Evolutionary conservation across 1,140 invertebrate genomes (phyloP).

Genomic region (Linepithema humile): DNA sequence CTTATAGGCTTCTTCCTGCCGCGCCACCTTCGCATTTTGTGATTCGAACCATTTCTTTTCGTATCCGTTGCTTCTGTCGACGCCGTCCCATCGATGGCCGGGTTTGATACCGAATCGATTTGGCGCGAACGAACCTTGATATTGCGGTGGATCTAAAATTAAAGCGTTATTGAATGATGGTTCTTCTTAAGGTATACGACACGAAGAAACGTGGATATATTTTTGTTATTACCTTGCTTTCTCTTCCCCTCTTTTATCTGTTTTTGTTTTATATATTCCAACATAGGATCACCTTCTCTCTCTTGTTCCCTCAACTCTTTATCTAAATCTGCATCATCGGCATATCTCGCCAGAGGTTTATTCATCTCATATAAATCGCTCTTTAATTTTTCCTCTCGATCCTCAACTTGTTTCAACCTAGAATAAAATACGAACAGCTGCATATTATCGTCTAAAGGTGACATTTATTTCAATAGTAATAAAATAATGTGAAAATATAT

Average conservation of each 20-base stretch:
- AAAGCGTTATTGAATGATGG: background rate
- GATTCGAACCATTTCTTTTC: slow-evolving; percentile 95
- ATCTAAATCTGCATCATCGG: slow-evolving; percentile 95
- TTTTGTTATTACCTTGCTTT: slow-evolving; percentile 74
- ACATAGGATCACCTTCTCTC: slow-evolving; percentile 96
- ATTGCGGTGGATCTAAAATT: slow-evolving; percentile 86
- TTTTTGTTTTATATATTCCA: slow-evolving; percentile 91
- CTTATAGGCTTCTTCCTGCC: slow-evolving; percentile 95
- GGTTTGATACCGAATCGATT: slow-evolving; percentile 97
- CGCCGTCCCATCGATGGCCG: slow-evolving; percentile 99
- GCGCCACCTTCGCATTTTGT: slow-evolving; percentile 90
- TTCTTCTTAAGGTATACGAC: slow-evolving; percentile 69
- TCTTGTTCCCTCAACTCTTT: slow-evolving; percentile 89
- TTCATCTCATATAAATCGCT: slow-evolving; percentile 92
- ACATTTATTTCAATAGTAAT: too few species aligned
- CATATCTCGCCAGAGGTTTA: slow-evolving; percentile 96
- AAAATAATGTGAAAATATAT: too few species aligned
- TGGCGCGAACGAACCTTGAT: slow-evolving; percentile 92
- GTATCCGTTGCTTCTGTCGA: slow-evolving; percentile 98
- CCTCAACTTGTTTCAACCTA: slow-evolving; percentile 92
- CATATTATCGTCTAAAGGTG: background rate
- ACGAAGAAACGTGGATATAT: background rate
- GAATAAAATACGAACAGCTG: slow-evolving; percentile 61
- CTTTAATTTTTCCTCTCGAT: slow-evolving; percentile 87
- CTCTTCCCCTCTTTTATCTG: slow-evolving; percentile 88